phyloP scores from a whole-genome alignment of 2,113 vertebrate genomes.

The Vimba vimba region DNA sequence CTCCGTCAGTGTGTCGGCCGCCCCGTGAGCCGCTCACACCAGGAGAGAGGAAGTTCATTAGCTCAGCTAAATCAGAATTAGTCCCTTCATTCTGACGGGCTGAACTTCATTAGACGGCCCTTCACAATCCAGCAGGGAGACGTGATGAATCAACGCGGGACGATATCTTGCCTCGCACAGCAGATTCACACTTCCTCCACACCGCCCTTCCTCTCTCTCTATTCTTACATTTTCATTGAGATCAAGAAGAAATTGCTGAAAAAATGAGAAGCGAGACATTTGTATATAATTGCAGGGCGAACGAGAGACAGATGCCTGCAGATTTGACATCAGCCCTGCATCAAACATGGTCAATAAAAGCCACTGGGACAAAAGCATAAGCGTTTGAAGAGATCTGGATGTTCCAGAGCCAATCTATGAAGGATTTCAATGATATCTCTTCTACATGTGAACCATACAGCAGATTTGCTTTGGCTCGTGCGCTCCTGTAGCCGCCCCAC shows the following conservation, averaged over 20 bases:
- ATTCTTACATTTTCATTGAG: neutral
- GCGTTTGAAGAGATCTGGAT: neutral
- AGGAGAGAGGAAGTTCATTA: conserved; percentile 99
- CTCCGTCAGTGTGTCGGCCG: conserved; percentile 79
- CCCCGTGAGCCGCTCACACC: conserved; percentile 97
- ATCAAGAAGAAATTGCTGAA: conserved; percentile 31
- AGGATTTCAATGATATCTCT: conserved; percentile 61
- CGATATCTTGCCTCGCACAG: conserved; percentile 93
- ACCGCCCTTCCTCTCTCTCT: conserved; percentile 43
- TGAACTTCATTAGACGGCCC: conserved; percentile 99
- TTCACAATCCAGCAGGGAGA: conserved; percentile 97
- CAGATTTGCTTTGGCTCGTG: conserved; percentile 61
- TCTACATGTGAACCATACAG: conserved; percentile 70
- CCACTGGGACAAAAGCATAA: neutral
- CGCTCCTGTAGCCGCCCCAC: conserved; percentile 19
- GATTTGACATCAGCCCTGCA: neutral
- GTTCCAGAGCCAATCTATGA: conserved; percentile 46
- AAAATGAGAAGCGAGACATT: conserved; percentile 72
- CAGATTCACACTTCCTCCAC: conserved; percentile 89
- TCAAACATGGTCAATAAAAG: conserved; percentile 9
- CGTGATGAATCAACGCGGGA: conserved; percentile 97
- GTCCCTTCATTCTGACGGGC: conserved; percentile 99
- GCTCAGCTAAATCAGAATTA: conserved; percentile 99
- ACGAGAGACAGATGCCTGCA: neutral
- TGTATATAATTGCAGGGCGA: conserved; percentile 71